phyloP scores from a whole-genome alignment of 2,113 vertebrate genomes.

The Physeter macrocephalus region DNA sequence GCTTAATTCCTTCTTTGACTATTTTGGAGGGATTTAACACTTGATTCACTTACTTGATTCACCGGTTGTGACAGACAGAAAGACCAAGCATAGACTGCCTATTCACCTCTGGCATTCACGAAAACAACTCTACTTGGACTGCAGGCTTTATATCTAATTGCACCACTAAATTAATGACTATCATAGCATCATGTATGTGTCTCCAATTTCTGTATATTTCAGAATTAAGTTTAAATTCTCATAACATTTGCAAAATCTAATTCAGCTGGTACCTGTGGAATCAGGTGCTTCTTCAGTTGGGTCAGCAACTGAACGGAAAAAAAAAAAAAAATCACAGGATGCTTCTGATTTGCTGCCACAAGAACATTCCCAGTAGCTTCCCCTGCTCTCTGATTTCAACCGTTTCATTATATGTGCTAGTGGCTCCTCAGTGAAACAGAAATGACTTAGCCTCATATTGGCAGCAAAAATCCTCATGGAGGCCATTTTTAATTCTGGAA shows the following conservation, averaged over 20 bases:
- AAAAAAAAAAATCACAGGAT: background rate
- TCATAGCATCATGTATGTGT: background rate
- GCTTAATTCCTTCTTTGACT: background rate
- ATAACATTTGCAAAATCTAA: background rate
- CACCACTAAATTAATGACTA: background rate
- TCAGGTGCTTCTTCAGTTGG: background rate
- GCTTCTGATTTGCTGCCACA: background rate
- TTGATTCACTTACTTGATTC: background rate
- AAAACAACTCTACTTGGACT: background rate
- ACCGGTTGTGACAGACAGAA: background rate
- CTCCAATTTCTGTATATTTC: background rate
- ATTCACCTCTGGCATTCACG: background rate
- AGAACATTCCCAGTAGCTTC: background rate
- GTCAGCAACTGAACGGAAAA: background rate
- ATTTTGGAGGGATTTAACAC: background rate
- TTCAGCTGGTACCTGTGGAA: background rate
- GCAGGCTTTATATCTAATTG: background rate
- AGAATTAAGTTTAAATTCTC: slow-evolving; percentile 1
- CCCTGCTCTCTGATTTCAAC: background rate
- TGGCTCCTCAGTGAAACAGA: slow-evolving; percentile 11
- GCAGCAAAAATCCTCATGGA: slow-evolving; percentile 51
- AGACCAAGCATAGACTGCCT: background rate
- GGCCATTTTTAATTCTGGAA: slow-evolving; percentile 69
- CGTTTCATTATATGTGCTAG: slow-evolving; percentile 12
- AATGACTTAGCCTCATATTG: slow-evolving; percentile 26